Percentiles rank a stretch among this genome's conserved stretches.
Conservation (phyloP, 2,888 invertebrate genomes). For the Craniophora ligustri region DNA sequence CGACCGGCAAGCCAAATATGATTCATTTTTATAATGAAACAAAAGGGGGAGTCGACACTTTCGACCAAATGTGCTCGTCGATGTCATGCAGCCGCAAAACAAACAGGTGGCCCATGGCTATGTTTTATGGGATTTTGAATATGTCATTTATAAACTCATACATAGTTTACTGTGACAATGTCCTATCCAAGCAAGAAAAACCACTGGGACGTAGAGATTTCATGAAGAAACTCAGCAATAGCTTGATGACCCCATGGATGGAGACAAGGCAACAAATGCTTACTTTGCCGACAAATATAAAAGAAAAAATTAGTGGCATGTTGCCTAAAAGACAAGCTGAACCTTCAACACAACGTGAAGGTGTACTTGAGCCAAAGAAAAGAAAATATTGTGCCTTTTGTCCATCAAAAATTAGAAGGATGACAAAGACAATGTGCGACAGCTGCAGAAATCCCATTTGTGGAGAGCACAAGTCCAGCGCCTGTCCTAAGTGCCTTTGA, state of each 20-base stretch:
- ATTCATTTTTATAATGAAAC: conserved; percentile 7
- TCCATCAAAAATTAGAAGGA: conserved; percentile 5
- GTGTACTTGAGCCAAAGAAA: conserved; percentile 11
- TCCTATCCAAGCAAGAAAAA: not conserved
- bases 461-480: no score
- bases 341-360: conserved; percentile 1
- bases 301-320: conserved; percentile 9
- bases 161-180: conserved; percentile 1
- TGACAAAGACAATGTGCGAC: conserved; percentile 3
- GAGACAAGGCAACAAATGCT: conserved; percentile 4
- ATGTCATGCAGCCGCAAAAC: conserved; percentile 17
- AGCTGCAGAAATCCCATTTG: no score
- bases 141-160: no score
- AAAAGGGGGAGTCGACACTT: conserved; percentile 9
- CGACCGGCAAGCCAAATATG: conserved; percentile 5
- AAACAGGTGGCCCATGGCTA: conserved; percentile 9
- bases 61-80: conserved; percentile 4
- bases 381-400: conserved; percentile 10
- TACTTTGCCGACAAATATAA: conserved; percentile 8
- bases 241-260: not conserved
- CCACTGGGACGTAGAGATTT: not conserved
- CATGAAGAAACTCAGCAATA: conserved; percentile 4
- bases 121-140: no score
- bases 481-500: no score
- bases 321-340: conserved; percentile 10